These are phyloP conservation scores for Drosophila kanapiae DNA, from an alignment of 1,140 invertebrate genomes.

Conservation along the genomic window DNA sequence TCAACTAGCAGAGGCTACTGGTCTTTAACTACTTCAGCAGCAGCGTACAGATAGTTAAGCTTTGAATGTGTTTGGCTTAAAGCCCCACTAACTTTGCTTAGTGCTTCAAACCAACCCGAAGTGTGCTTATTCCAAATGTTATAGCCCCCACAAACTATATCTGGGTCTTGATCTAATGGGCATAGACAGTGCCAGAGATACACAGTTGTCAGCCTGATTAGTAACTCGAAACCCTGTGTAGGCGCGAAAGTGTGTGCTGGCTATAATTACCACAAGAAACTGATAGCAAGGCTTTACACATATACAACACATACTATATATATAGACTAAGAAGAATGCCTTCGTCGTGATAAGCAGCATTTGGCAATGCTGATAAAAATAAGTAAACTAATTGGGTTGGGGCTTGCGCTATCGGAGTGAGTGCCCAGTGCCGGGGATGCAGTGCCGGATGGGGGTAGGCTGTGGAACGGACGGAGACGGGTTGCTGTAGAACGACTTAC, in stretches of 20 bases:
- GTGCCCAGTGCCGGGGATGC: slow-evolving; percentile 23
- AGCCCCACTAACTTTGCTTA: not conserved
- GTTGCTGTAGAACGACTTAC: slow-evolving; percentile 84
- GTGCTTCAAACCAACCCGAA: too few species aligned
- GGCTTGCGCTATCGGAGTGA: slow-evolving; percentile 2
- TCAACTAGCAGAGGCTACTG: slow-evolving; percentile 22
- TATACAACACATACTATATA: not conserved
- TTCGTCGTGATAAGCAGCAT: slow-evolving; percentile 34
- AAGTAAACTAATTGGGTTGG: slow-evolving; percentile 43
- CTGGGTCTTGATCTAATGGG: slow-evolving; percentile 1
- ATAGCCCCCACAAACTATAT: slow-evolving; percentile 8
- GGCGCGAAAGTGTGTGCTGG: slow-evolving; percentile 21
- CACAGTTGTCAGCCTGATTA: slow-evolving; percentile 20
- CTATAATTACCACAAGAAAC: slow-evolving; percentile 40
- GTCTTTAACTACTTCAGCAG: slow-evolving; percentile 6
- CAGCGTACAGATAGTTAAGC: not conserved
- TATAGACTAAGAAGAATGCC: slow-evolving; percentile 14
- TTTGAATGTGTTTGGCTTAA: not conserved
- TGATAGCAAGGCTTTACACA: slow-evolving; percentile 23
- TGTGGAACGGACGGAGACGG: slow-evolving; percentile 27
- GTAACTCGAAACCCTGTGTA: slow-evolving; percentile 18
- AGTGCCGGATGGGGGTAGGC: slow-evolving; percentile 27
- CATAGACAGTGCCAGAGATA: slow-evolving; percentile 16
- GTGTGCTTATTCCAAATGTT: slow-evolving; percentile 7
- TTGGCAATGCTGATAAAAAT: slow-evolving; percentile 55